These are phyloP conservation scores for Hymenopus coronatus DNA, from an alignment of 2,888 invertebrate genomes.

Conservation along the genomic window DNA sequence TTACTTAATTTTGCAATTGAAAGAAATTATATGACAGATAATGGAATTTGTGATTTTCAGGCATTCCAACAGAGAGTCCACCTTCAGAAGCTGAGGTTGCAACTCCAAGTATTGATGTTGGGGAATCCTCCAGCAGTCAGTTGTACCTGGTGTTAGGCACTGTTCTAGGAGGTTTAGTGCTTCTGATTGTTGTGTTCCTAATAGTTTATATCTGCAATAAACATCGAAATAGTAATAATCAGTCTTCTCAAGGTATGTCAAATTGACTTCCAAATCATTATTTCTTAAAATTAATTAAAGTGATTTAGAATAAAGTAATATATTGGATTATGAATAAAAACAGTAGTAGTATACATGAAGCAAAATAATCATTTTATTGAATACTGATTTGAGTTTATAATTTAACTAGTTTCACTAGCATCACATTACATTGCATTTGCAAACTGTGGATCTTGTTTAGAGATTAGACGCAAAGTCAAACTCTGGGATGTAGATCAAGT, in stretches of 20 bases:
- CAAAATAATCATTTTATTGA: no score
- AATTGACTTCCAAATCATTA: neutral
- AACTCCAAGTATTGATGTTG: neutral
- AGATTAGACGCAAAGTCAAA: no score
- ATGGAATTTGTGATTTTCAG: slow-evolving; percentile 22
- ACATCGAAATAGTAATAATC: slow-evolving; percentile 38
- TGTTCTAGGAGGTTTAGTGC: slow-evolving; percentile 52
- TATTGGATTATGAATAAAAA: no score
- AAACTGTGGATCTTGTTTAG: no score
- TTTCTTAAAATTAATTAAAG: neutral
- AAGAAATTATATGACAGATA: no score
- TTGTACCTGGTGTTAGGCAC: slow-evolving; percentile 59
- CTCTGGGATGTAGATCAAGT: no score
- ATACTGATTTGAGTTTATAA: no score
- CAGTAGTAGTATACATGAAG: no score
- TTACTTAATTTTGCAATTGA: no score
- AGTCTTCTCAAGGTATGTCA: neutral
- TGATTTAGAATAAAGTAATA: no score
- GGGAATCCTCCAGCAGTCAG: slow-evolving; percentile 38
- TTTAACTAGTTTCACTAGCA: no score
- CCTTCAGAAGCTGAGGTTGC: slow-evolving; percentile 18
- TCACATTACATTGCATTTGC: no score
- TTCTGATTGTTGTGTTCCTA: slow-evolving; percentile 46
- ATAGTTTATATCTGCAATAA: slow-evolving; percentile 45
- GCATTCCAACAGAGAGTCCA: slow-evolving; percentile 30